Percentiles rank a stretch among this genome's conserved stretches.
Conservation (phyloP, 92 coral and sea anemone species). For the Nematostella vectensis region DNA sequence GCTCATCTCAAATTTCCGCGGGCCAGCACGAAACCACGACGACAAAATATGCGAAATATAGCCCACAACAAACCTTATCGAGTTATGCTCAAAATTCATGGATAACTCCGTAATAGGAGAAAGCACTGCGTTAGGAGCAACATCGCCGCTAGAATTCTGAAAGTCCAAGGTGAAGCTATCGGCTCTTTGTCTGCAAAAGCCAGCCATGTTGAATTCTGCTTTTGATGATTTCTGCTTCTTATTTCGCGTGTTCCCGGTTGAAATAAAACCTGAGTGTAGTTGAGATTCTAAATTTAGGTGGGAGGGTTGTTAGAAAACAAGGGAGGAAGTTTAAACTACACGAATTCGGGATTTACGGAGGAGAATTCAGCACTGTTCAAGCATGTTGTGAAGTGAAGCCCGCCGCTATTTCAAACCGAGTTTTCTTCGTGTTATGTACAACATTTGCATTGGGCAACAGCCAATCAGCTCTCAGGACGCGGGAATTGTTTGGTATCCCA, state of each 20-base stretch:
- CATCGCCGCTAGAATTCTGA: constrained; percentile 47
- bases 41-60: too few relatives aligned
- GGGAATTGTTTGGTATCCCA: constrained; percentile 49
- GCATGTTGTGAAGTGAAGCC: constrained; percentile 31
- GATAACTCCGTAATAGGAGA: constrained; percentile 95
- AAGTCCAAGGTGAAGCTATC: constrained; percentile 74
- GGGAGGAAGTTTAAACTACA: constrained; percentile 22
- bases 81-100: constrained; percentile 74
- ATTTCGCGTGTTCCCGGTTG: neutral
- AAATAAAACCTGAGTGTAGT: neutral
- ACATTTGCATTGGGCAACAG: constrained; percentile 11
- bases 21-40: too few relatives aligned
- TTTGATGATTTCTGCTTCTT: constrained; percentile 18
- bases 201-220: constrained; percentile 64
- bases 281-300: neutral
- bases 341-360: neutral
- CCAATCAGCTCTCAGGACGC: constrained; percentile 59
- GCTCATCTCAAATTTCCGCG: too few relatives aligned
- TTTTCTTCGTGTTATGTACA: constrained; percentile 35
- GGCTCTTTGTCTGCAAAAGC: constrained; percentile 63
- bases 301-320: constrained; percentile 4
- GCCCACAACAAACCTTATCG: constrained; percentile 61
- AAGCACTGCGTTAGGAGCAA: constrained; percentile 66
- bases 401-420: constrained; percentile 53
- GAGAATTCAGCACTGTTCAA: neutral